Conservation (phyloP, 92 coral and sea anemone species). For the Epizoanthus fatuus region DNA sequence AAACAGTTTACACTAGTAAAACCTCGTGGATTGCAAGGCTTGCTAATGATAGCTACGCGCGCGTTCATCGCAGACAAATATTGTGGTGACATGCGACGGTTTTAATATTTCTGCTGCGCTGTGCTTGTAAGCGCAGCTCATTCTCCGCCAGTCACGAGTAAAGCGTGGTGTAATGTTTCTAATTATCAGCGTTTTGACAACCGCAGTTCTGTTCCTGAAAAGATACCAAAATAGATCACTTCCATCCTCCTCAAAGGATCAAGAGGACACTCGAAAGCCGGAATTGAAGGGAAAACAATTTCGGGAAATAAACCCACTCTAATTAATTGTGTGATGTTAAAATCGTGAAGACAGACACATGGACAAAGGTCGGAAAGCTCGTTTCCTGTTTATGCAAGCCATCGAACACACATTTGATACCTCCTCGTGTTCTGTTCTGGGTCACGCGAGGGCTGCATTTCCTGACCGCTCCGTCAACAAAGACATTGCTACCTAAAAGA, state of each 20-base stretch:
- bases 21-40: too few relatives aligned
- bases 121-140: neutral
- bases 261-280: neutral
- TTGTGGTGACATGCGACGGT: neutral
- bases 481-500: neutral
- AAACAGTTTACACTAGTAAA: too few relatives aligned
- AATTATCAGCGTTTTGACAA: neutral
- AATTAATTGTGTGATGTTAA: neutral
- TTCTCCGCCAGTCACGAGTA: neutral
- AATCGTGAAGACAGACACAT: slow-evolving; percentile 3
- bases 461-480: neutral
- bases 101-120: neutral
- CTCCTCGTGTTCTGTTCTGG: neutral
- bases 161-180: slow-evolving; percentile 14
- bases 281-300: neutral
- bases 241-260: neutral
- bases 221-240: neutral
- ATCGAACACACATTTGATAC: neutral
- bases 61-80: too few relatives aligned
- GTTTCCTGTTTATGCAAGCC: slow-evolving; percentile 32
- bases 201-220: neutral
- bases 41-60: too few relatives aligned
- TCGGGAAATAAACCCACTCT: neutral
- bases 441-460: slow-evolving; percentile 20
- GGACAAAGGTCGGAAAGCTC: slow-evolving; percentile 35